Evolutionary conservation across 2,888 invertebrate genomes (phyloP).

Genomic region (Volucella zonaria): DNA sequence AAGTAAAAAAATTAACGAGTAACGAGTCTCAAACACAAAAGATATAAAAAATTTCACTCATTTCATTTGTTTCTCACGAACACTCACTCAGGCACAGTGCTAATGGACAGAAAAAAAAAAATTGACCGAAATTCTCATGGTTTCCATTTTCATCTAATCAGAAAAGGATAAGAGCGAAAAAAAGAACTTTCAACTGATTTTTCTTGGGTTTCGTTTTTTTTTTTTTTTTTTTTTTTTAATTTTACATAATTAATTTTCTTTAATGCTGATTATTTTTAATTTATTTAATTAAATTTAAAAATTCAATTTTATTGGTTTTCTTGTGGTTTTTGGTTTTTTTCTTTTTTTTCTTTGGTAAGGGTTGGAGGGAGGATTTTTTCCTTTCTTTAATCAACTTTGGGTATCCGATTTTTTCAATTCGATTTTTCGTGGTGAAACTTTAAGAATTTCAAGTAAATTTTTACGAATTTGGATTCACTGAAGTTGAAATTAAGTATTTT

Average conservation of each 20-base stretch:
- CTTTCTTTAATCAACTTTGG: slow-evolving; percentile 28
- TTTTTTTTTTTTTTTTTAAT: slow-evolving; percentile 23
- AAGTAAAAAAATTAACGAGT: slow-evolving; percentile 61
- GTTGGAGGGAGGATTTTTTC: slow-evolving; percentile 12
- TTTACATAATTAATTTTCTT: slow-evolving; percentile 16
- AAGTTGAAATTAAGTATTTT: slow-evolving; percentile 54
- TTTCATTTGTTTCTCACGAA: slow-evolving; percentile 38
- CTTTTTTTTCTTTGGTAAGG: background rate
- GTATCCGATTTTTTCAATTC: slow-evolving; percentile 55
- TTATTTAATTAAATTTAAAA: background rate
- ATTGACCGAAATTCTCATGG: slow-evolving; percentile 77
- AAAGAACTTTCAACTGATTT: slow-evolving; percentile 50
- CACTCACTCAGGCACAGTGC: slow-evolving; percentile 59
- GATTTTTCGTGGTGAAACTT: slow-evolving; percentile 51
- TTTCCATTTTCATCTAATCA: slow-evolving; percentile 54
- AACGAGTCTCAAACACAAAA: slow-evolving; percentile 48
- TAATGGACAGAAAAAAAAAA: slow-evolving; percentile 49
- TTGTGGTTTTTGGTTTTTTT: background rate
- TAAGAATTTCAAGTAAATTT: slow-evolving; percentile 54
- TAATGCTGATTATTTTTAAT: background rate
- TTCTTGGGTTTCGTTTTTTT: slow-evolving; percentile 51
- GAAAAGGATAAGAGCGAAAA: slow-evolving; percentile 17
- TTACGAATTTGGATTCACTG: slow-evolving; percentile 40
- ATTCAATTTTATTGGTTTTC: background rate
- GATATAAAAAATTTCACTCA: slow-evolving; percentile 54